Evolutionary conservation across 2,888 invertebrate genomes (phyloP).

Genomic region (Temnothorax unifasciatus): DNA sequence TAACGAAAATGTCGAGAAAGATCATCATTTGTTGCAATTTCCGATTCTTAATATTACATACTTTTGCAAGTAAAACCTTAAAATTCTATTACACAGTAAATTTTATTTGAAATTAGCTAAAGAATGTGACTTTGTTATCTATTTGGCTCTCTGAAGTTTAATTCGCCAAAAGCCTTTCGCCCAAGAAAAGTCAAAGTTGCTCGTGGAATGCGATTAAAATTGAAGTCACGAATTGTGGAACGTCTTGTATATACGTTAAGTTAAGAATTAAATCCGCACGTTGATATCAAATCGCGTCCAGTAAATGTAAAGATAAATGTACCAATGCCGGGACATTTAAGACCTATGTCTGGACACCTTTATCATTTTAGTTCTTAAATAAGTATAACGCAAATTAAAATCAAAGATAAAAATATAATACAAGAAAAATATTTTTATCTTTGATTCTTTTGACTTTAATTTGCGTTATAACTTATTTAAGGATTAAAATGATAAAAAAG

Average conservation of each 20-base stretch:
- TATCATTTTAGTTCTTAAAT: too few species aligned
- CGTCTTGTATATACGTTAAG: neutral
- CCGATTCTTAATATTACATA: slow-evolving; percentile 8
- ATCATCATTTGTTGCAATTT: slow-evolving; percentile 9
- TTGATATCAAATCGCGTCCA: neutral
- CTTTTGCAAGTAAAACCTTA: slow-evolving; percentile 11
- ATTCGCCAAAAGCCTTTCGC: slow-evolving; percentile 14
- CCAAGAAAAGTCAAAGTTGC: slow-evolving; percentile 20
- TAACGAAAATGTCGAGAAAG: slow-evolving; percentile 3
- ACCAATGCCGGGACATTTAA: too few species aligned
- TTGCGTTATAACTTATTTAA: too few species aligned
- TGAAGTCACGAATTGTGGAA: slow-evolving; percentile 17
- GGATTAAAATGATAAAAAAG: too few species aligned
- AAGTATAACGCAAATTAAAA: too few species aligned
- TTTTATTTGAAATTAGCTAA: slow-evolving; percentile 1
- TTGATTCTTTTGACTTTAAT: too few species aligned
- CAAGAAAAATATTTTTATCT: too few species aligned
- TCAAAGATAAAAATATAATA: too few species aligned
- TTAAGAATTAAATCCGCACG: slow-evolving; percentile 10
- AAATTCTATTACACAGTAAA: neutral
- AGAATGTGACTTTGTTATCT: slow-evolving; percentile 35
- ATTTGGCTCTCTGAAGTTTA: slow-evolving; percentile 17
- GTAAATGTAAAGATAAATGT: neutral
- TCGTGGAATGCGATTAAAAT: slow-evolving; percentile 25
- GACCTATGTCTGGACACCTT: too few species aligned